Evolutionary conservation across 2,888 invertebrate species (phyloP).

Genomic region (Cryptocephalus primarius): DNA sequence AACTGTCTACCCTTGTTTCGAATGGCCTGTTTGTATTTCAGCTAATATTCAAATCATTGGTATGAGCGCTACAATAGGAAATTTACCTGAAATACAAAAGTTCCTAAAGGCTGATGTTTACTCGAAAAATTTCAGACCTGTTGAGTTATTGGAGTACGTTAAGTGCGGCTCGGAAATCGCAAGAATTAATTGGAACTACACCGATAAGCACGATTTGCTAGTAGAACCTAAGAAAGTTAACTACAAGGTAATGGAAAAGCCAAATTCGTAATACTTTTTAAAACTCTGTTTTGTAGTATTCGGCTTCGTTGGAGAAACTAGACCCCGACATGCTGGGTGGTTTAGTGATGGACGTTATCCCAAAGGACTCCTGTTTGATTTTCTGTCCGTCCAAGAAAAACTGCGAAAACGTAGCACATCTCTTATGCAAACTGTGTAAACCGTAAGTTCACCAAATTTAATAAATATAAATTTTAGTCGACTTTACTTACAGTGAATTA

Average conservation of each 20-base stretch:
- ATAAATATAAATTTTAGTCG: not conserved
- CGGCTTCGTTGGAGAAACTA: conserved; percentile 42
- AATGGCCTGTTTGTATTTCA: conserved; percentile 24
- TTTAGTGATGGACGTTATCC: conserved; percentile 71
- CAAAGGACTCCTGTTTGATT: conserved; percentile 69
- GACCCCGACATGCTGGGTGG: conserved; percentile 78
- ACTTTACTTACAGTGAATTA: conserved; percentile 38
- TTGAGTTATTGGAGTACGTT: conserved; percentile 71
- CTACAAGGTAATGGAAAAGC: conserved; percentile 35
- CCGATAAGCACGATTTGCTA: conserved; percentile 42
- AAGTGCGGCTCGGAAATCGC: conserved; percentile 56
- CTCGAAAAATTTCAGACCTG: conserved; percentile 78
- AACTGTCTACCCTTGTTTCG: not conserved
- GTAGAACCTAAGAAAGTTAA: conserved; percentile 40
- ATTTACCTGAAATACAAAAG: conserved; percentile 65
- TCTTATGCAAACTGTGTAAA: conserved; percentile 56
- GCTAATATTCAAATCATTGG: conserved; percentile 77
- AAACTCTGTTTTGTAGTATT: conserved; percentile 42
- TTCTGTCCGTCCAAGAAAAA: conserved; percentile 91
- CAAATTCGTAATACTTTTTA: not conserved
- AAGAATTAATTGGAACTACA: conserved; percentile 40
- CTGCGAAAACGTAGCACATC: conserved; percentile 78
- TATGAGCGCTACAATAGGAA: conserved; percentile 96
- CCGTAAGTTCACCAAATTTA: conserved; percentile 17
- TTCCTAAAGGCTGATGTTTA: conserved; percentile 79